Evolutionary conservation across 2,113 vertebrate species (phyloP), one percentile per base, ranked within the genome.

Genomic region (Channa maculata): DNA sequence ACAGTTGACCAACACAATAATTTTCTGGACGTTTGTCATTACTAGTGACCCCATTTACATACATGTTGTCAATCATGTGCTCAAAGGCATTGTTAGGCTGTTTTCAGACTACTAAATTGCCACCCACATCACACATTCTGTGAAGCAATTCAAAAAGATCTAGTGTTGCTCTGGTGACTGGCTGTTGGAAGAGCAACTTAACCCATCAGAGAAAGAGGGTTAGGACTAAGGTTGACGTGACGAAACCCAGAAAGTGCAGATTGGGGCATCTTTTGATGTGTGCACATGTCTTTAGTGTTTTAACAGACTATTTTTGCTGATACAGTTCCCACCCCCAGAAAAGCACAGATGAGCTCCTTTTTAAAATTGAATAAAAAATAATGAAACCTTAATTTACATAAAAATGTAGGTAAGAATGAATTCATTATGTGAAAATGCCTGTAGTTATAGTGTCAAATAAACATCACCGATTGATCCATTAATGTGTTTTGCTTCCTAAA

Each of bases 41-140:
- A 39, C 8, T 7, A 24, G 36, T n/a, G 50, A 57, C 8, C 38
- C 38, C 2, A 11, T 59, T 59, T 37, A 15, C 14, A 7, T 63
- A 33, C 54, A 34, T 62, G 38, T 41, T 51, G 49, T 54, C 59
- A 38, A n/a, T 10, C 39, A 41, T 41, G 39, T 39, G 45, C 36
- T 55, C n/a, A 9, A 45, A 33, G 49, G 53, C 15, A 7, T 0
- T 8, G 10, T 54, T 36, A 54, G 33, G 39, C 24, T 3, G 14
- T 58, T 57, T 69, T n/a, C 48, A 68, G 24, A 48, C 59, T 24
- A 43, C 51, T 68, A n/a, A 77, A 52, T 59, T 63, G 34, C 11
- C 1, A 0, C 14, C 52, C 52, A 41, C 62, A 11, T 67, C 51
- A 71, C 55, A 72, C 39, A 11, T 82, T 71, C 2, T 54, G 36